These are phyloP conservation scores for Pteropus rufus DNA, from an alignment of 2,797 vertebrate genomes.

Conservation along the genomic window DNA sequence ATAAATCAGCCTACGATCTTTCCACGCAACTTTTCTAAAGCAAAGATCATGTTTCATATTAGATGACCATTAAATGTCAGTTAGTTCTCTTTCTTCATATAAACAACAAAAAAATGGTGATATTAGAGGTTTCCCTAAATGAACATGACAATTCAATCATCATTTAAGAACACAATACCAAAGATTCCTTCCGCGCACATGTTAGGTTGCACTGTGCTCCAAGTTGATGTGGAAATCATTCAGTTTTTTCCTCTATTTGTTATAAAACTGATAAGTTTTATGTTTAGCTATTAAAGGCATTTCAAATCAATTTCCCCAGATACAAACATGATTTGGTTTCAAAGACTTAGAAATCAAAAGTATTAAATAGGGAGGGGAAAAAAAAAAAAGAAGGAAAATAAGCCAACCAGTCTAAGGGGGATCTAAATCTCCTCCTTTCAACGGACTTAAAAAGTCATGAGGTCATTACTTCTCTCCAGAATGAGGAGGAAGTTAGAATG, in stretches of 20 bases:
- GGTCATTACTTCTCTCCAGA: too few species aligned
- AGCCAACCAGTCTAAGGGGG: not conserved
- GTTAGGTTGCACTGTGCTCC: not conserved
- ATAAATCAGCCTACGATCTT: not conserved
- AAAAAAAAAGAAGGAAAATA: not conserved
- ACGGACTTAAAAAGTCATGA: not conserved
- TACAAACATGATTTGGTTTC: not conserved
- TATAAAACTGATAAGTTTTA: not conserved
- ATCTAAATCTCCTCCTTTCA: not conserved
- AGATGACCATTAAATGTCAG: not conserved
- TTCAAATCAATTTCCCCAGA: not conserved
- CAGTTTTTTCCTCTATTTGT: not conserved
- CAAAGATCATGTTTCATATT: not conserved
- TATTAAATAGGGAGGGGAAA: not conserved
- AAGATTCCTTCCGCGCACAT: not conserved
- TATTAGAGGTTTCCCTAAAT: not conserved
- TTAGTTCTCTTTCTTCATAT: not conserved
- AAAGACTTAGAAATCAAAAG: conserved; percentile 13
- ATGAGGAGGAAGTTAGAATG: not conserved
- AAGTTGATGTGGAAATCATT: not conserved
- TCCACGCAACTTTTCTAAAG: not conserved
- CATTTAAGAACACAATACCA: not conserved
- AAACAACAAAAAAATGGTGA: not conserved
- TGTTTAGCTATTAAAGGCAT: not conserved
- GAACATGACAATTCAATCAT: not conserved